phyloP scores from a whole-genome alignment of 2,888 invertebrate genomes.

The Ypsolopha scabrella region DNA sequence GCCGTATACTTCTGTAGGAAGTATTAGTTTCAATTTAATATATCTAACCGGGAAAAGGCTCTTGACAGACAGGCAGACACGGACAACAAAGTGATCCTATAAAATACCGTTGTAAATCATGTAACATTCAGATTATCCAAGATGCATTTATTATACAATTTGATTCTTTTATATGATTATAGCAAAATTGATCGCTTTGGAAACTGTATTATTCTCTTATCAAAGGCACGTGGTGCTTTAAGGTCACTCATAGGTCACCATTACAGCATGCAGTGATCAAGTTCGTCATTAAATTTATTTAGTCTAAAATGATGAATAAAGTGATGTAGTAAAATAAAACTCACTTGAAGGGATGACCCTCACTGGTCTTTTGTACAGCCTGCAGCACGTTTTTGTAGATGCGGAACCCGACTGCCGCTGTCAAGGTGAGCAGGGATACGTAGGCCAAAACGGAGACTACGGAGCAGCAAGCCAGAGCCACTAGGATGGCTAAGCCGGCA shows the following conservation, averaged over 20 bases:
- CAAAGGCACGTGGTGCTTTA: neutral
- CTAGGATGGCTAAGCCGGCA: conserved; percentile 86
- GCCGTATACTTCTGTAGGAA: no score
- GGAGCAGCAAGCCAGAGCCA: conserved; percentile 95
- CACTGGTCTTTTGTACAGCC: conserved; percentile 95
- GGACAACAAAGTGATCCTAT: no score
- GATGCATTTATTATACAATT: no score
- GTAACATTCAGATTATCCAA: no score
- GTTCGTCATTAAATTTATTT: neutral
- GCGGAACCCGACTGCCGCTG: conserved; percentile 92
- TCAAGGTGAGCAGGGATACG: conserved; percentile 85
- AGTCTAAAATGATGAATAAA: neutral
- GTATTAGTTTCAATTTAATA: no score
- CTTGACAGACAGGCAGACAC: no score
- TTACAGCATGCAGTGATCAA: neutral
- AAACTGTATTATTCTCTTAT: no score
- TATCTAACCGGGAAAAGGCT: no score
- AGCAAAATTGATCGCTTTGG: no score
- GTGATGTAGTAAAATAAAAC: conserved; percentile 26
- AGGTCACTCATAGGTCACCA: conserved; percentile 1
- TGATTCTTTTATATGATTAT: no score
- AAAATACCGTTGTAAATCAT: no score
- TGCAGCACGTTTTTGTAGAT: conserved; percentile 96
- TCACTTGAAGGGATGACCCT: conserved; percentile 98
- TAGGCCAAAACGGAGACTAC: conserved; percentile 96